Conservation (phyloP, 2,888 invertebrate species). For the Drosophila mayaguana region DNA sequence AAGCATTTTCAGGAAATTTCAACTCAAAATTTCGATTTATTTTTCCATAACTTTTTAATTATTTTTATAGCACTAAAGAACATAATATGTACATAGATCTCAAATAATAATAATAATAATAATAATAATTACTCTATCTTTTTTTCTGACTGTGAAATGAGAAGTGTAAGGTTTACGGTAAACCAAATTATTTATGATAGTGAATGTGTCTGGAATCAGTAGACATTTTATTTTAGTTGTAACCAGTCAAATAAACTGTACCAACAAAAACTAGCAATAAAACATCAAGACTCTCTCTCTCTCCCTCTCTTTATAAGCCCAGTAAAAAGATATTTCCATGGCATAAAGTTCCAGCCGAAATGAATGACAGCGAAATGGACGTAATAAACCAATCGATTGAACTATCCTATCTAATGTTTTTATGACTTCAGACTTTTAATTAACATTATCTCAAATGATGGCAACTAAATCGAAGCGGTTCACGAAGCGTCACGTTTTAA, state of each 20-base stretch:
- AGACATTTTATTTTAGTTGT: neutral
- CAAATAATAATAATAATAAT: too few species aligned
- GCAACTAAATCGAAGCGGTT: slow-evolving; percentile 53
- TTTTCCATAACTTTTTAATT: neutral
- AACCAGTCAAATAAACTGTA: neutral
- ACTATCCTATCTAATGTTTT: neutral
- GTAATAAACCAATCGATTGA: neutral
- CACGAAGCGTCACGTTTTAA: slow-evolving; percentile 51
- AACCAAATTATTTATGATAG: neutral
- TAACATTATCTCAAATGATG: slow-evolving; percentile 24
- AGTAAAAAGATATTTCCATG: neutral
- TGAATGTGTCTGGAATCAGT: neutral
- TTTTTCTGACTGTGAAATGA: too few species aligned
- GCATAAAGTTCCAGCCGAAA: neutral
- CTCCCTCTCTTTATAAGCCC: neutral
- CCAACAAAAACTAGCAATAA: neutral
- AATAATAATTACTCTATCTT: too few species aligned
- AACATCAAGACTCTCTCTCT: neutral
- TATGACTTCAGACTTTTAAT: slow-evolving; percentile 10
- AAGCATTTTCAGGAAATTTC: neutral
- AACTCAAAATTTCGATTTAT: neutral
- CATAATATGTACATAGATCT: neutral
- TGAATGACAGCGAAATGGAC: neutral
- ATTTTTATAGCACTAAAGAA: neutral
- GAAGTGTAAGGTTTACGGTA: too few species aligned